Conservation (phyloP, 2,113 vertebrate species). For the Thymallus thymallus region DNA sequence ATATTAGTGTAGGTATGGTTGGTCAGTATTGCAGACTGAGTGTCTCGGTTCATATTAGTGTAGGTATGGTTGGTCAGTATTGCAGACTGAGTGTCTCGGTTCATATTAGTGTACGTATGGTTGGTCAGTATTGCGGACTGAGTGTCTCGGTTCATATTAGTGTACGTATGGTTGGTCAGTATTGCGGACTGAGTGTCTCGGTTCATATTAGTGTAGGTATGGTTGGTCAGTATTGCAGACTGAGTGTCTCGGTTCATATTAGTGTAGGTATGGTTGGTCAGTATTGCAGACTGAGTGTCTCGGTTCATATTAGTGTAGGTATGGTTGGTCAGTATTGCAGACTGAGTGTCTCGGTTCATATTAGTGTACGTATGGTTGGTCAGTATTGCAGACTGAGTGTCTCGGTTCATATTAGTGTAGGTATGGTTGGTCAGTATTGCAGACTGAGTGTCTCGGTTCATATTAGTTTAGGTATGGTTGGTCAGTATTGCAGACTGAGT, state of each 20-base stretch:
- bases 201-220: not conserved
- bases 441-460: not conserved
- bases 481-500: not conserved
- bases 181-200: not conserved
- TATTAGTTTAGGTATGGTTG: too few species aligned
- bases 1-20: too few species aligned
- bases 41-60: not conserved
- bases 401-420: not conserved
- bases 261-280: too few species aligned
- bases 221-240: not conserved
- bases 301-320: not conserved
- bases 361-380: too few species aligned
- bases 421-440: not conserved
- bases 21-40: not conserved
- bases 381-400: not conserved
- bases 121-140: not conserved
- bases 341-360: not conserved
- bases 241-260: not conserved
- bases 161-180: not conserved
- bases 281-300: not conserved
- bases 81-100: not conserved
- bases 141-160: not conserved
- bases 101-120: not conserved
- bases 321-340: not conserved
- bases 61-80: not conserved